These are phyloP conservation scores for Brotula barbata DNA, from an alignment of 2,797 vertebrate genomes.

Conservation along the genomic window DNA sequence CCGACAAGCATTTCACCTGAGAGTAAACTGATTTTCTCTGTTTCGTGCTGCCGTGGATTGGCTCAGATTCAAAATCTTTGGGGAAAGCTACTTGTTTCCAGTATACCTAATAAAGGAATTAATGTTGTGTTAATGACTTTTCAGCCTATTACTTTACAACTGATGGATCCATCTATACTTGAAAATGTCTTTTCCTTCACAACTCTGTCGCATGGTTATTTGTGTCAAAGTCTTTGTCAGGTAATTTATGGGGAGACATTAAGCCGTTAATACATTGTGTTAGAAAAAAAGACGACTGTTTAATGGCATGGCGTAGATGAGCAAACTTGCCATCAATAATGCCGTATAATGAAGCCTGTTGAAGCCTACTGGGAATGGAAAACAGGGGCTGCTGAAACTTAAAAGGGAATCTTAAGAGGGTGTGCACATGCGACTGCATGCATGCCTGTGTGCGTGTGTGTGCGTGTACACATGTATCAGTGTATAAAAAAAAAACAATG, in stretches of 20 bases:
- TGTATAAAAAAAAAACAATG: background rate
- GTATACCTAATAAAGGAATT: constrained; percentile 75
- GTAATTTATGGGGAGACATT: constrained; percentile 81
- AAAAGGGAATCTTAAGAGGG: constrained; percentile 40
- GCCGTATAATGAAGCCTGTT: constrained; percentile 59
- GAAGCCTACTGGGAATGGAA: constrained; percentile 45
- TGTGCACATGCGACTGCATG: background rate
- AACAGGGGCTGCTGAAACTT: constrained; percentile 43
- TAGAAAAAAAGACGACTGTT: constrained; percentile 67
- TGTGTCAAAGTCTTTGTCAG: constrained; percentile 78
- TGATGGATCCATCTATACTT: constrained; percentile 73
- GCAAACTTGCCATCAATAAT: constrained; percentile 78
- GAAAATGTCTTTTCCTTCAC: constrained; percentile 72
- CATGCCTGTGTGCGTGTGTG: background rate
- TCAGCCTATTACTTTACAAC: constrained; percentile 63
- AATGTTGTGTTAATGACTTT: constrained; percentile 76
- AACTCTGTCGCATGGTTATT: constrained; percentile 60
- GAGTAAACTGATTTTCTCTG: constrained; percentile 52
- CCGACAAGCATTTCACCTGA: constrained; percentile 37
- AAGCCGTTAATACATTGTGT: constrained; percentile 74
- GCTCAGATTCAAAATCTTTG: constrained; percentile 54
- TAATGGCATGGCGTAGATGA: constrained; percentile 75
- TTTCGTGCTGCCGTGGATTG: constrained; percentile 46
- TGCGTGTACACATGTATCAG: background rate
- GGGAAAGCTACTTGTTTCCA: constrained; percentile 75